These are phyloP conservation scores for Paralichthys olivaceus DNA, from an alignment of 2,113 vertebrate species.

Conservation along the genomic window DNA sequence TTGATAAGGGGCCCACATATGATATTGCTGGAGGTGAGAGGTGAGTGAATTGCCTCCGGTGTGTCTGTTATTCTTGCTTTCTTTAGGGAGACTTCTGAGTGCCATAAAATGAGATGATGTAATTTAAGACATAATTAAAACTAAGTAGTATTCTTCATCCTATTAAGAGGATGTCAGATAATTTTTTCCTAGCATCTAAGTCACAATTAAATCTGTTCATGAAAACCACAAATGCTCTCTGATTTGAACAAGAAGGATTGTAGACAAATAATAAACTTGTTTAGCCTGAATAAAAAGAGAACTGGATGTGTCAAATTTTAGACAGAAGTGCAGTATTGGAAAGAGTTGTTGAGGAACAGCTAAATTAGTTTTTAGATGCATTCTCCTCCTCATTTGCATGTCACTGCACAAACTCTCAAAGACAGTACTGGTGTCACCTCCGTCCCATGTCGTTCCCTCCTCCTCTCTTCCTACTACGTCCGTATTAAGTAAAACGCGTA, in stretches of 20 bases:
- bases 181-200: constrained; percentile 8
- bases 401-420: constrained; percentile 13
- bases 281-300: constrained; percentile 36
- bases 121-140: constrained; percentile 13
- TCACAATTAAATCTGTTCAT: constrained; percentile 13
- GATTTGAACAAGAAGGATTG: constrained; percentile 30
- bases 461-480: constrained; percentile 10
- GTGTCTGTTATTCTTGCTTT: constrained; percentile 67
- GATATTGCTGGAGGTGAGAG: constrained; percentile 81
- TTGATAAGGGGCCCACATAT: constrained; percentile 82
- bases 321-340: constrained; percentile 13
- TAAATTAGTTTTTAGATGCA: constrained; percentile 18
- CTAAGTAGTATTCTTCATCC: constrained; percentile 3
- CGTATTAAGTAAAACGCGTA: background rate
- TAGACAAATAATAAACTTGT: constrained; percentile 28
- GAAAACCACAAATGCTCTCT: constrained; percentile 12
- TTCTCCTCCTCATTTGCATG: constrained; percentile 24
- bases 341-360: background rate
- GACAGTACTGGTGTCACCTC: constrained; percentile 6
- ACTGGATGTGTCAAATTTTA: constrained; percentile 29
- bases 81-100: constrained; percentile 46
- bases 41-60: constrained; percentile 77
- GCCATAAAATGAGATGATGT: constrained; percentile 45
- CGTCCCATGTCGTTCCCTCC: constrained; percentile 27
- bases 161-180: constrained; percentile 21